Conservation (phyloP, 1,140 invertebrate genomes). For the Drosophila auraria region DNA sequence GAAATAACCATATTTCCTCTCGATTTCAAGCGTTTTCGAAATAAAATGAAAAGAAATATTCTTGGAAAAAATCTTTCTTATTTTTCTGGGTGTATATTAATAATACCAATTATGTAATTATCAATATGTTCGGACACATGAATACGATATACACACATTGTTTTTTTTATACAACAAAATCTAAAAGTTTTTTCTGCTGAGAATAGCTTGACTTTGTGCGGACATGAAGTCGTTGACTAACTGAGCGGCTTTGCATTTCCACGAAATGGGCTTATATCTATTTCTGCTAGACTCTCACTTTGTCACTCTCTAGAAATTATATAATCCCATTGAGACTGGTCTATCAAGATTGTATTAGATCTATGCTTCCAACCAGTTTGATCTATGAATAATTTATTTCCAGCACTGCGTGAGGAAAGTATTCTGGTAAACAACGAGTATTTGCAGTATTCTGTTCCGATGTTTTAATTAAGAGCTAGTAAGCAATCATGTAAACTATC, state of each 20-base stretch:
- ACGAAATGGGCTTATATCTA: not conserved
- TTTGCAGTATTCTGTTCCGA: not conserved
- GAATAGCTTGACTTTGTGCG: not conserved
- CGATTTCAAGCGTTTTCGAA: no score
- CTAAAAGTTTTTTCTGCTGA: not conserved
- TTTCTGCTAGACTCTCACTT: constrained; percentile 1
- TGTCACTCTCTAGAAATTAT: constrained; percentile 1
- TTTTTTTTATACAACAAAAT: no score
- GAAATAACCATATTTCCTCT: no score
- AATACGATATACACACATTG: no score
- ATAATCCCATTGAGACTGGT: constrained; percentile 13
- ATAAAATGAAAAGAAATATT: no score
- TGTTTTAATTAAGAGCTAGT: constrained; percentile 7
- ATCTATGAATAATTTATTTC: constrained; percentile 26
- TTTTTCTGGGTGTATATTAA: no score
- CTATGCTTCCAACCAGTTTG: constrained; percentile 19
- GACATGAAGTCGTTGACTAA: not conserved
- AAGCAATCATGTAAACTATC: not conserved
- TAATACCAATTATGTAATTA: no score
- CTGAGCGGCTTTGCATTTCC: not conserved
- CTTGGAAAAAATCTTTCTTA: no score
- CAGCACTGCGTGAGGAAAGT: constrained; percentile 16
- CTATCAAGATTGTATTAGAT: constrained; percentile 14
- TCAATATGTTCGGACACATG: no score
- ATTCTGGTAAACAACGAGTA: not conserved